phyloP scores from a whole-genome alignment of 2,888 invertebrate genomes.

The Vandiemenella viatica region DNA sequence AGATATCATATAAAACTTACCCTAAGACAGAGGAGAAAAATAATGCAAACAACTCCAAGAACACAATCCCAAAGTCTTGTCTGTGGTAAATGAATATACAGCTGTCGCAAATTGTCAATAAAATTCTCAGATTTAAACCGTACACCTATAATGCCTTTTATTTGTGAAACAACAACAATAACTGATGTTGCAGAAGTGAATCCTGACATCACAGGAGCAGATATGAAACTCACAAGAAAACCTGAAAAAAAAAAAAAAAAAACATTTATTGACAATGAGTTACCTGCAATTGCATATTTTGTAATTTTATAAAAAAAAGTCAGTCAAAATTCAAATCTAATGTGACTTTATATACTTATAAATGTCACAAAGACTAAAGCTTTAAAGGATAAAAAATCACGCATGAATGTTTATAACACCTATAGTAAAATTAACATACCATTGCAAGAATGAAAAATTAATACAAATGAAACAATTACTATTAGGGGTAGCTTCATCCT shows the following conservation, averaged over 20 bases:
- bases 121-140: constrained; percentile 49
- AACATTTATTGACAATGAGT: too few species aligned
- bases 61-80: constrained; percentile 44
- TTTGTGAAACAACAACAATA: constrained; percentile 43
- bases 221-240: constrained; percentile 71
- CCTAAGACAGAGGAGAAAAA: constrained; percentile 47
- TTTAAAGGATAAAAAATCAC: too few species aligned
- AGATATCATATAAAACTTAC: constrained; percentile 32
- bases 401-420: too few species aligned
- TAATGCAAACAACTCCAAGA: constrained; percentile 49
- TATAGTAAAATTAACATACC: too few species aligned
- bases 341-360: too few species aligned
- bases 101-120: constrained; percentile 38
- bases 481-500: too few species aligned
- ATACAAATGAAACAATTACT: too few species aligned
- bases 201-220: constrained; percentile 65
- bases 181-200: constrained; percentile 74
- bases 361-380: too few species aligned
- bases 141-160: constrained; percentile 59
- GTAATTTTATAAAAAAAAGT: too few species aligned
- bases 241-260: constrained; percentile 35
- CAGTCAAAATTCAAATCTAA: too few species aligned
- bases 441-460: too few species aligned
- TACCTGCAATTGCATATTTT: too few species aligned
- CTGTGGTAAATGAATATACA: constrained; percentile 32